Percentiles rank a stretch among this genome's conserved stretches.
These are phyloP conservation scores for Rhabdornis inornatus DNA, from an alignment of 2,113 vertebrate species.

Conservation along the genomic window DNA sequence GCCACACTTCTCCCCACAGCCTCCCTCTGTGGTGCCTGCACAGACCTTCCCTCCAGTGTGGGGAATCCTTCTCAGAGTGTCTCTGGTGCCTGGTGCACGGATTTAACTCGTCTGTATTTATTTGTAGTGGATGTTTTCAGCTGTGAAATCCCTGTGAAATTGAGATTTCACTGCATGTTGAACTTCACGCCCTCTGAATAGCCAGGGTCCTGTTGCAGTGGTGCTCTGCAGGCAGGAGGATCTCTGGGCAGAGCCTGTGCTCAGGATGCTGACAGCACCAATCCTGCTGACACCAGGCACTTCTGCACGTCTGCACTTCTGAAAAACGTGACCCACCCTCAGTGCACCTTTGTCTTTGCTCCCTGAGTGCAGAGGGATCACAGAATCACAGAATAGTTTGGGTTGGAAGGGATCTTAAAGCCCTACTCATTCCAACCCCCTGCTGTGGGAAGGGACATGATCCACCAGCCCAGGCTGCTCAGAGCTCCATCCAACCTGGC, in stretches of 20 bases:
- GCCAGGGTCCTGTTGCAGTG: background rate
- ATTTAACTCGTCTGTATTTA: background rate
- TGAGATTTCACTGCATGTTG: background rate
- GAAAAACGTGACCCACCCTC: background rate
- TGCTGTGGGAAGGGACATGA: background rate
- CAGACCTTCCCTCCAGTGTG: background rate
- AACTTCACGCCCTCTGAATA: background rate
- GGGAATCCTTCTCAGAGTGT: background rate
- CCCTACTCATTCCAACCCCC: background rate
- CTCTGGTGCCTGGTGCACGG: rapidly evolving
- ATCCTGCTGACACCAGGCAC: background rate
- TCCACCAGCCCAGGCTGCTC: background rate
- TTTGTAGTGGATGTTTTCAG: background rate
- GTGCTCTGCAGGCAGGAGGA: background rate
- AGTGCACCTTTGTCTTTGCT: background rate
- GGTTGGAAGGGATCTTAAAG: background rate
- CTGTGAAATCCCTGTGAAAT: conserved; percentile 51
- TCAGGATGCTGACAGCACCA: background rate
- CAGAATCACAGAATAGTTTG: background rate
- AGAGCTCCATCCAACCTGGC: background rate
- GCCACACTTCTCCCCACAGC: background rate
- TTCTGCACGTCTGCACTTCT: background rate
- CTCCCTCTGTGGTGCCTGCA: background rate
- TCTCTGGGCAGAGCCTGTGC: background rate
- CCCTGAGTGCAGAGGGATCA: background rate